Conservation (phyloP, 2,797 vertebrate genomes). For the Liparis tanakae region DNA sequence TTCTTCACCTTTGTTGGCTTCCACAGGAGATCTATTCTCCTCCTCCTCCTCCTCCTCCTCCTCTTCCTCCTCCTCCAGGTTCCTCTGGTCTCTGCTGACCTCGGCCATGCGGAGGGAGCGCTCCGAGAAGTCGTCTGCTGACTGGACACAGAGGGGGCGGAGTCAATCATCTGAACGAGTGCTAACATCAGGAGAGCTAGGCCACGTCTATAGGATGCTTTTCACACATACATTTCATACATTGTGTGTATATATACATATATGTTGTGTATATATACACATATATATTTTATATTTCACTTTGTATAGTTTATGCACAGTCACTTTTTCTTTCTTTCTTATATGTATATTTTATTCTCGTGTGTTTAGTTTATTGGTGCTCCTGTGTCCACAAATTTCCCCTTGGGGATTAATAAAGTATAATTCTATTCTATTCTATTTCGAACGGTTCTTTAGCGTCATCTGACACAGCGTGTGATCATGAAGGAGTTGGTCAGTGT, state of each 20-base stretch:
- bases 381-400: too few relatives aligned
- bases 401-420: too few relatives aligned
- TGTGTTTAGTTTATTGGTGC: too few relatives aligned
- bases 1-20: slow-evolving; percentile 66
- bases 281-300: too few relatives aligned
- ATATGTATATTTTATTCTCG: too few relatives aligned
- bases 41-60: slow-evolving; percentile 56
- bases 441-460: not conserved
- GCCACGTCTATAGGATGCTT: not conserved
- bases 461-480: not conserved
- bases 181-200: not conserved
- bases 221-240: not conserved
- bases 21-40: slow-evolving; percentile 41
- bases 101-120: slow-evolving; percentile 88
- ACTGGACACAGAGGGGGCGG: slow-evolving; percentile 72
- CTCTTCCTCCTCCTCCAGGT: slow-evolving; percentile 83
- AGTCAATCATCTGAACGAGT: not conserved
- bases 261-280: too few relatives aligned
- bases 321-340: too few relatives aligned
- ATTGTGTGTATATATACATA: too few relatives aligned
- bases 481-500: not conserved
- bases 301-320: too few relatives aligned
- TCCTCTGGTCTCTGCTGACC: slow-evolving; percentile 84
- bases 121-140: slow-evolving; percentile 91
- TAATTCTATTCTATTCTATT: too few relatives aligned